phyloP scores from a whole-genome alignment of 2,113 vertebrate genomes.

The Aythya baeri region DNA sequence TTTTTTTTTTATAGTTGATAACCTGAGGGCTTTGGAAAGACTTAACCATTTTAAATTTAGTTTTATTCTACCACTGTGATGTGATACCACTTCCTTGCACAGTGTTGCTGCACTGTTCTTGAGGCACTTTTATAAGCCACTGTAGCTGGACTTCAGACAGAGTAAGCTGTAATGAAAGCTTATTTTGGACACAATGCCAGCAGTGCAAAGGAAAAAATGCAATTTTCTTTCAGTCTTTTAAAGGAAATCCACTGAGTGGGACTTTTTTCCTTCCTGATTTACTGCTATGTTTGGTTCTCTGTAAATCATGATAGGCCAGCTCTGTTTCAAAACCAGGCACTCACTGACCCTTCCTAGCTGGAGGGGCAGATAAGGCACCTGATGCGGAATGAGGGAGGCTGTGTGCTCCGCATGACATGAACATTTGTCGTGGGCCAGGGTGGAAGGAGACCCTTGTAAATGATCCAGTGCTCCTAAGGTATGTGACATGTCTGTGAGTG shows the following conservation, averaged over 20 bases:
- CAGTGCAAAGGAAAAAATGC: not conserved
- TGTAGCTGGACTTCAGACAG: not conserved
- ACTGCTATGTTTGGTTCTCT: not conserved
- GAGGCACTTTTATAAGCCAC: not conserved
- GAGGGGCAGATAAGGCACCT: not conserved
- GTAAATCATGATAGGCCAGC: not conserved
- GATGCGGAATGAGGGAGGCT: not conserved
- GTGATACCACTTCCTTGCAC: not conserved
- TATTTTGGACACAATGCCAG: not conserved
- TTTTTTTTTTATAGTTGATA: not conserved
- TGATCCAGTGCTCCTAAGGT: fast-evolving
- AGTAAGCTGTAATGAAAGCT: constrained; percentile 9
- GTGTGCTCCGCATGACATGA: not conserved
- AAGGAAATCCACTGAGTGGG: not conserved
- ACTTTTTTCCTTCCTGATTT: not conserved
- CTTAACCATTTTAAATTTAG: not conserved
- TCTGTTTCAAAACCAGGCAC: not conserved
- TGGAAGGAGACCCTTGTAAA: not conserved
- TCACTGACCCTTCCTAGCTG: not conserved
- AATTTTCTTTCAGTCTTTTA: not conserved
- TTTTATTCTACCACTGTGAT: not conserved
- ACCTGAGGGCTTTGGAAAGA: not conserved
- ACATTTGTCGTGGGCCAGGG: not conserved
- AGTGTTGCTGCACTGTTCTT: not conserved
- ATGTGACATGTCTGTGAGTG: not conserved